A percentile compares a stretch with the other conserved stretches of the same genome.
phyloP scores from a whole-genome alignment of 2,888 invertebrate species.

The Caenorhabditis auriculariae region DNA sequence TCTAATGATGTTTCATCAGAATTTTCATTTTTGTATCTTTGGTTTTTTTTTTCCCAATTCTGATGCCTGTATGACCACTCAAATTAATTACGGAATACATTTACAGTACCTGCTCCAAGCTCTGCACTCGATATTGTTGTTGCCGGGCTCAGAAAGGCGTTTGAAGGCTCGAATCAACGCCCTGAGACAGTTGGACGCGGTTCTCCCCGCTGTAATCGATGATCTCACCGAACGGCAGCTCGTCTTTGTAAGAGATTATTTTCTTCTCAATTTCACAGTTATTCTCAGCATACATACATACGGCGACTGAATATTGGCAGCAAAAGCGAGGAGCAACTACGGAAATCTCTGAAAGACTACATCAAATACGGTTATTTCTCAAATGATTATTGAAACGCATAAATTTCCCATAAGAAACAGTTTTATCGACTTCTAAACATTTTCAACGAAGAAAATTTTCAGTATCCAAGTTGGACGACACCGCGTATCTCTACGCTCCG shows the following conservation, averaged over 20 bases:
- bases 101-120: slow-evolving; percentile 15
- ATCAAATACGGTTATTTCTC: slow-evolving; percentile 34
- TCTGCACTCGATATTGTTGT: slow-evolving; percentile 21
- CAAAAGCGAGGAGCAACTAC: slow-evolving; percentile 34
- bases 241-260: slow-evolving; percentile 28
- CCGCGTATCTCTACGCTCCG: slow-evolving; percentile 24
- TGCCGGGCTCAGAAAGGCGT: slow-evolving; percentile 23
- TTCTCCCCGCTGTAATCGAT: slow-evolving; percentile 15
- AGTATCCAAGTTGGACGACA: slow-evolving; percentile 24
- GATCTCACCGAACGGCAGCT: slow-evolving; percentile 32
- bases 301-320: slow-evolving; percentile 44
- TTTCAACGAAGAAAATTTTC: too few relatives aligned
- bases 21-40: too few relatives aligned
- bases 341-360: slow-evolving; percentile 32
- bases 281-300: slow-evolving; percentile 41
- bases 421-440: too few relatives aligned
- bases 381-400: too few relatives aligned
- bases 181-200: slow-evolving; percentile 13
- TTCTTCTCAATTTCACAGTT: background rate
- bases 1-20: too few relatives aligned
- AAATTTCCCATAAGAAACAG: too few relatives aligned
- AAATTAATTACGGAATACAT: too few relatives aligned
- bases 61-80: too few relatives aligned
- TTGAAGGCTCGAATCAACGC: slow-evolving; percentile 20
- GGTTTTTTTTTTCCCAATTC: too few relatives aligned